Conservation (phyloP, 1,140 invertebrate genomes). For the Coboldia fuscipes region DNA sequence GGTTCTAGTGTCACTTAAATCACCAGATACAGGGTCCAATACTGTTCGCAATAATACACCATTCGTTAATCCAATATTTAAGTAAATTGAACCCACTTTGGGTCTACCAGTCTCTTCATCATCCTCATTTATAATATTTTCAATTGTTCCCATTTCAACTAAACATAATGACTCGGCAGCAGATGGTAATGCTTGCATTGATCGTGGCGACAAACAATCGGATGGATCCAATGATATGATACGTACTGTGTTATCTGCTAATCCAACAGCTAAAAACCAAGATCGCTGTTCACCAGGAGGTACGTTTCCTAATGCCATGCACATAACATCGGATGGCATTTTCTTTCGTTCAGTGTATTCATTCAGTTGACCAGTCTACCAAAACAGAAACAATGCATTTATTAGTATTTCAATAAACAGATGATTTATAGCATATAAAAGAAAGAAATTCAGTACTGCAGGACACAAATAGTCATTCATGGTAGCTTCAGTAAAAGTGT, state of each 20-base stretch:
- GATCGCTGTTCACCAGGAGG: slow-evolving; percentile 87
- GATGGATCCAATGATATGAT: slow-evolving; percentile 94
- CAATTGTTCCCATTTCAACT: slow-evolving; percentile 59
- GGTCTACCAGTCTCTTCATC: slow-evolving; percentile 27
- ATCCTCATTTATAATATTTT: slow-evolving; percentile 30
- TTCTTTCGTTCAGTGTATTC: slow-evolving; percentile 95
- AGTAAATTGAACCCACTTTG: slow-evolving; percentile 56
- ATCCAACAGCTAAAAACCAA: slow-evolving; percentile 90
- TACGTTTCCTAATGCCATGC: slow-evolving; percentile 93
- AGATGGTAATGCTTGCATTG: slow-evolving; percentile 93
- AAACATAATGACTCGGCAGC: slow-evolving; percentile 92
- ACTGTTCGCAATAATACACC: slow-evolving; percentile 89
- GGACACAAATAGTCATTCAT: slow-evolving; percentile 19
- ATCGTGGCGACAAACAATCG: slow-evolving; percentile 78
- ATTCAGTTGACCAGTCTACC: slow-evolving; percentile 87
- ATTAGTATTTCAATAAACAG: not conserved
- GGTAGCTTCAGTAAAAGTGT: too few species aligned
- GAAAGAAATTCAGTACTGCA: slow-evolving; percentile 18
- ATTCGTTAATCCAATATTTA: slow-evolving; percentile 97
- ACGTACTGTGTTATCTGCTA: slow-evolving; percentile 90
- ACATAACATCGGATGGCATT: slow-evolving; percentile 91
- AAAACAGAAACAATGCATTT: slow-evolving; percentile 9
- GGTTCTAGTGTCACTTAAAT: slow-evolving; percentile 90
- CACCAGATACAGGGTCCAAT: slow-evolving; percentile 89
- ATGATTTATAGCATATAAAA: slow-evolving; percentile 5